A percentile compares a stretch with the other conserved stretches of the same genome.
Evolutionary conservation across 2,888 invertebrate species (phyloP).

Genomic region (Sesamia inferens): DNA sequence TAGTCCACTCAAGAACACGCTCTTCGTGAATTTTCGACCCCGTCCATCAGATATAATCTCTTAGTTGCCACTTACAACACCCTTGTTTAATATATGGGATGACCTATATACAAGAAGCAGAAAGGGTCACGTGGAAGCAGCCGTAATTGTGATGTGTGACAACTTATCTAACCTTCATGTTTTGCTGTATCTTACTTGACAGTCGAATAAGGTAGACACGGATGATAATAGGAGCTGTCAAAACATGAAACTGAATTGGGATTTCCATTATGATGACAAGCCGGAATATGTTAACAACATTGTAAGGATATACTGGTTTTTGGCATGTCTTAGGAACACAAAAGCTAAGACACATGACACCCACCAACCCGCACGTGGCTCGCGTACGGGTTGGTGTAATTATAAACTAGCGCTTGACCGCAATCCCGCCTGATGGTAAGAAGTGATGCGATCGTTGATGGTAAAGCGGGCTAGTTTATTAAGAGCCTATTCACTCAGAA

Average conservation of each 20-base stretch:
- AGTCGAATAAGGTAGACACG: background rate
- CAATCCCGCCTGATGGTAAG: no score
- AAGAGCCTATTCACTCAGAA: no score
- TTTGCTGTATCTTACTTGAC: background rate
- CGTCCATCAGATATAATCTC: conserved; percentile 55
- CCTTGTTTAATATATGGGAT: conserved; percentile 48
- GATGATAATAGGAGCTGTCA: no score
- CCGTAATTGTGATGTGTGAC: background rate
- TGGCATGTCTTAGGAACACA: no score
- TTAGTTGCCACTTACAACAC: conserved; percentile 36
- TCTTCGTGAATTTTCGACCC: conserved; percentile 6
- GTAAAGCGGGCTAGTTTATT: no score
- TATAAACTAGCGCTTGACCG: no score
- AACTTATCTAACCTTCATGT: conserved; percentile 8
- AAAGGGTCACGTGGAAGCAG: conserved; percentile 4
- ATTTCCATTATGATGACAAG: background rate
- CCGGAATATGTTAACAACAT: background rate
- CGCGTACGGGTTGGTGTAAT: no score
- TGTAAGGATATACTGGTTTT: background rate
- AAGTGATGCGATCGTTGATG: no score
- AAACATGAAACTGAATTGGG: background rate
- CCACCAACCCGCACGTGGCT: no score
- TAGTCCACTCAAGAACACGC: background rate
- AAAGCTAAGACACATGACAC: no score
- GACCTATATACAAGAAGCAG: conserved; percentile 34